Conservation (phyloP, 2,113 vertebrate genomes). For the Arothron firmamentum region DNA sequence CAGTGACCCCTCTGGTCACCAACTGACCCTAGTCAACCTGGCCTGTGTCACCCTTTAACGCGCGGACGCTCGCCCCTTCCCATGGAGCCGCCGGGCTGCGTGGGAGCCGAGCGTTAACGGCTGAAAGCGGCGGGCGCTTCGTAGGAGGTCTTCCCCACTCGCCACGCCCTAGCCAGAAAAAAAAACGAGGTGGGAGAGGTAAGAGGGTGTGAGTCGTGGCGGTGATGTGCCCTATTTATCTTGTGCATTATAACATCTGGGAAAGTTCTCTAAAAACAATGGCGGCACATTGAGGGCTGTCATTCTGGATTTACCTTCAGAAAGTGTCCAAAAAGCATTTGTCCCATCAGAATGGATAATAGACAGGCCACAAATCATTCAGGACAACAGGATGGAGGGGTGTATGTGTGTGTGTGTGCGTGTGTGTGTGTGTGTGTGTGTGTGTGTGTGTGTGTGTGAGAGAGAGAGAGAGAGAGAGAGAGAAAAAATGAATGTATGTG, state of each 20-base stretch:
- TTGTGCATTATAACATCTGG: slow-evolving; percentile 77
- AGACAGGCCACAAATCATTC: slow-evolving; percentile 89
- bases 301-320: slow-evolving; percentile 76
- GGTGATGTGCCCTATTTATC: slow-evolving; percentile 73
- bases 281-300: slow-evolving; percentile 60
- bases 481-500: slow-evolving; percentile 51
- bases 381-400: slow-evolving; percentile 72
- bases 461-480: slow-evolving; percentile 32
- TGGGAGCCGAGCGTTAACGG: slow-evolving; percentile 30
- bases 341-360: slow-evolving; percentile 78
- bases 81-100: slow-evolving; percentile 35
- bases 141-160: slow-evolving; percentile 57
- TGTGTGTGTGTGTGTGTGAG: slow-evolving; percentile 17
- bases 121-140: slow-evolving; percentile 18
- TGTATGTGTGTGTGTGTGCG: slow-evolving; percentile 29
- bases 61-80: slow-evolving; percentile 40
- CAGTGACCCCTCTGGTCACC: slow-evolving; percentile 53
- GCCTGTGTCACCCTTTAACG: slow-evolving; percentile 22
- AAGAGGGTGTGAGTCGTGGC: slow-evolving; percentile 55
- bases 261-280: slow-evolving; percentile 79
- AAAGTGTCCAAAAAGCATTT: slow-evolving; percentile 79
- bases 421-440: slow-evolving; percentile 27
- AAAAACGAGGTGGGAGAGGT: slow-evolving; percentile 47
- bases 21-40: slow-evolving; percentile 60
- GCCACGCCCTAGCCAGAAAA: slow-evolving; percentile 44